Conservation (phyloP, 2,888 invertebrate genomes). For the Brachyopa scutellaris region DNA sequence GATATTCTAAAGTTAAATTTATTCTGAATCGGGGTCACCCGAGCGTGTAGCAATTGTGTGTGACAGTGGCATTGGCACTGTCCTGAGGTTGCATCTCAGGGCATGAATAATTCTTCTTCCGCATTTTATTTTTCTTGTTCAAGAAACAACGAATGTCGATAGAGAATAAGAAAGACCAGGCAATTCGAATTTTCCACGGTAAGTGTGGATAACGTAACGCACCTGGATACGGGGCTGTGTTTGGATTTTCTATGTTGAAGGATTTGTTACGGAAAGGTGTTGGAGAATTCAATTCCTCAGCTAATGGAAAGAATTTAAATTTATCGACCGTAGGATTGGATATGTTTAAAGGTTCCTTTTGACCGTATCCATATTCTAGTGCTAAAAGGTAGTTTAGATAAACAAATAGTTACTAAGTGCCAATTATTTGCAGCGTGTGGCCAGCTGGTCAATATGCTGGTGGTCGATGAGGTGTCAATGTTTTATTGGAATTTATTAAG, state of each 20-base stretch:
- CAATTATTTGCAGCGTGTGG: not conserved
- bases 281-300: not conserved
- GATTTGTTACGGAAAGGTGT: slow-evolving; percentile 63
- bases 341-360: not conserved
- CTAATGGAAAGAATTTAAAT: no score
- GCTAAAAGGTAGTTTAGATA: slow-evolving; percentile 9
- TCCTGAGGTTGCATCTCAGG: slow-evolving; percentile 14
- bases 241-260: not conserved
- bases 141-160: not conserved
- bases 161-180: slow-evolving; percentile 36
- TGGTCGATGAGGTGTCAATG: not conserved
- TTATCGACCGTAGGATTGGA: not conserved
- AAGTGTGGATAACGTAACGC: slow-evolving; percentile 25
- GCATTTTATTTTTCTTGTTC: not conserved
- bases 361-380: no score
- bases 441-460: slow-evolving; percentile 2
- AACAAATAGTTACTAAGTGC: slow-evolving; percentile 3
- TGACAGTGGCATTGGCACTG: not conserved
- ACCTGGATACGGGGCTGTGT: slow-evolving; percentile 24
- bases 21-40: slow-evolving; percentile 50
- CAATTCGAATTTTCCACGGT: slow-evolving; percentile 59
- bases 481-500: not conserved
- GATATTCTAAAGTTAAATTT: slow-evolving; percentile 9
- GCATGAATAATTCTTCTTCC: slow-evolving; percentile 33
- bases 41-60: slow-evolving; percentile 28